These are phyloP conservation scores for Lethenteron camtschaticum DNA, from an alignment of 2,113 vertebrate species.

Conservation along the genomic window DNA sequence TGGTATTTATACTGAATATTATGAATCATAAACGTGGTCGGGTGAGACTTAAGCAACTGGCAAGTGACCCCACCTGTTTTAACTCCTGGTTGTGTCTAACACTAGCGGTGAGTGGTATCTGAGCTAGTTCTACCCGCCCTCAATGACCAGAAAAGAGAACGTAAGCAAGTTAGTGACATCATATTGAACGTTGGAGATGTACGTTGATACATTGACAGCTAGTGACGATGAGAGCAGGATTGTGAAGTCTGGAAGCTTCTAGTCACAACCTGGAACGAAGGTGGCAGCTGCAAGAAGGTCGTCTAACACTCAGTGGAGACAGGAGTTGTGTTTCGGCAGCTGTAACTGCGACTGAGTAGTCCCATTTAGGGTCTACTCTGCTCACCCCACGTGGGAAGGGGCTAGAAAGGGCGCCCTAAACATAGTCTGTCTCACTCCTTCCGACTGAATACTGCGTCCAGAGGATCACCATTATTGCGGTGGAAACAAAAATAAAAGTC, in stretches of 20 bases:
- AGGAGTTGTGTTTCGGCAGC: constrained; percentile 1
- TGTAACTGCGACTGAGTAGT: not conserved
- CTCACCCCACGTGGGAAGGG: not conserved
- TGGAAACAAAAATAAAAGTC: not conserved
- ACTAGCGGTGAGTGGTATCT: too few relatives aligned
- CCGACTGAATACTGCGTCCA: not conserved
- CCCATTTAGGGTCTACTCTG: not conserved
- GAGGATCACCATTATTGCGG: not conserved
- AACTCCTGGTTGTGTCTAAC: too few relatives aligned
- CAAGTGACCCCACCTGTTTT: too few relatives aligned
- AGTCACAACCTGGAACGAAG: not conserved
- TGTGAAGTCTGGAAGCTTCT: not conserved
- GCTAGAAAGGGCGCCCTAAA: not conserved
- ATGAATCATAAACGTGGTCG: too few relatives aligned
- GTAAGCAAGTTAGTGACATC: too few relatives aligned
- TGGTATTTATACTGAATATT: too few relatives aligned
- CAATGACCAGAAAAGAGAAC: too few relatives aligned
- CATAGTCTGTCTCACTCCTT: not conserved
- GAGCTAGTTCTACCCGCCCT: too few relatives aligned
- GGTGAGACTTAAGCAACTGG: too few relatives aligned
- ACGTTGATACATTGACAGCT: not conserved
- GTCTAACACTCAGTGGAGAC: not conserved
- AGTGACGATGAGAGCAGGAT: not conserved
- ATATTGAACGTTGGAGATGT: too few relatives aligned
- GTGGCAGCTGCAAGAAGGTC: not conserved